These are phyloP conservation scores for Zonotrichia leucophrys DNA, from an alignment of 2,113 vertebrate species.

Conservation along the genomic window DNA sequence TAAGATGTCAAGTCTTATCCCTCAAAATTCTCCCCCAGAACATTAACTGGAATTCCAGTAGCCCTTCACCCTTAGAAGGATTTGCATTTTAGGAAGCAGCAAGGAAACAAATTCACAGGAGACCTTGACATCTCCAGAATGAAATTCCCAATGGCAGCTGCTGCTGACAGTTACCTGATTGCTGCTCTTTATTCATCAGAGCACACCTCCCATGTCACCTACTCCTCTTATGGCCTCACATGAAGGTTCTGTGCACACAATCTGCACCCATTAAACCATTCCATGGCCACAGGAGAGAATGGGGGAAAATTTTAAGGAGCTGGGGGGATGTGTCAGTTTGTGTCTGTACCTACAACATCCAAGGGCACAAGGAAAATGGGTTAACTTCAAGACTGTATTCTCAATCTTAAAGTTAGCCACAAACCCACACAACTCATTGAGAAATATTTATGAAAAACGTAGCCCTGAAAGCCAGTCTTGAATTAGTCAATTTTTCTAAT, in stretches of 20 bases:
- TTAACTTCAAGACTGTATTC: background rate
- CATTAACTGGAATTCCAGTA: background rate
- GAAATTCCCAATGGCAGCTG: rapidly evolving
- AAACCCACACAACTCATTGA: background rate
- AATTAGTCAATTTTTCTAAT: background rate
- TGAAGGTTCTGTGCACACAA: background rate
- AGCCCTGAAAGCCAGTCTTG: background rate
- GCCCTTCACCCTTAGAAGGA: background rate
- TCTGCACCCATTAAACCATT: background rate
- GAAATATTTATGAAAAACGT: background rate
- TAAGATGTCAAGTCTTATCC: background rate
- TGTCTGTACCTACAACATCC: background rate
- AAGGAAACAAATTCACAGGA: background rate
- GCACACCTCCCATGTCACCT: background rate
- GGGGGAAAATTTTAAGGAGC: background rate
- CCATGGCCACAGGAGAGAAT: rapidly evolving
- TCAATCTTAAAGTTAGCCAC: background rate
- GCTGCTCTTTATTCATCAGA: background rate
- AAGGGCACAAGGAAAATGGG: background rate
- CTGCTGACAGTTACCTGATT: background rate
- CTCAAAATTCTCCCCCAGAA: background rate
- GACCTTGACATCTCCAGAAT: background rate
- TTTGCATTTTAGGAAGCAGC: background rate
- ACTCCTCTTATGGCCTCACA: rapidly evolving
- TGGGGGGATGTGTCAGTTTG: rapidly evolving